Percentiles rank a stretch among this genome's conserved stretches.
These are phyloP conservation scores for Drosophila helvetica DNA, from an alignment of 2,888 invertebrate genomes.

Conservation along the genomic window DNA sequence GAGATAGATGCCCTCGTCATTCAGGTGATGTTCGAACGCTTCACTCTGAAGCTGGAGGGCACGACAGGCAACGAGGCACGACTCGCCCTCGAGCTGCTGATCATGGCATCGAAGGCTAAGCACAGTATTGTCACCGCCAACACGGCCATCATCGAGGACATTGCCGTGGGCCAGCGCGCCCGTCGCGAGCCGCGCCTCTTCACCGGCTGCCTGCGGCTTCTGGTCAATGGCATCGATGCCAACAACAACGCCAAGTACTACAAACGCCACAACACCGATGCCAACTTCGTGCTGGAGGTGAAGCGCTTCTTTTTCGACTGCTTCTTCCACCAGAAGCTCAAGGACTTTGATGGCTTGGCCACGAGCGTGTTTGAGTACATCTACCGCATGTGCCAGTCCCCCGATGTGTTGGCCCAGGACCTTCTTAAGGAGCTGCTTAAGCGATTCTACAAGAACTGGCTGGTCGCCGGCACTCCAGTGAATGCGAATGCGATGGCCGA, in stretches of 20 bases:
- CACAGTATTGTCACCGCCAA: slow-evolving; percentile 88
- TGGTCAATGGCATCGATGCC: slow-evolving; percentile 80
- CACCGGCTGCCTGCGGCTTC: slow-evolving; percentile 78
- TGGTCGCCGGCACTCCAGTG: slow-evolving; percentile 63
- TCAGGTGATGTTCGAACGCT: slow-evolving; percentile 93
- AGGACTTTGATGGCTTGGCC: slow-evolving; percentile 85
- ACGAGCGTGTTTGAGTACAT: slow-evolving; percentile 85
- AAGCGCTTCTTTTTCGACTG: slow-evolving; percentile 85
- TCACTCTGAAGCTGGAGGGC: slow-evolving; percentile 89
- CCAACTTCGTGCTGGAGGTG: slow-evolving; percentile 75
- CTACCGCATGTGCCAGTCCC: slow-evolving; percentile 86
- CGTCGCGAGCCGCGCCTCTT: slow-evolving; percentile 81
- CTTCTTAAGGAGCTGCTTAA: slow-evolving; percentile 85
- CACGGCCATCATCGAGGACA: slow-evolving; percentile 88
- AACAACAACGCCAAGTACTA: slow-evolving; percentile 81
- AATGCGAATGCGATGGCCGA: not conserved
- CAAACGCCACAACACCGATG: slow-evolving; percentile 78
- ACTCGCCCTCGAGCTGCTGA: slow-evolving; percentile 90
- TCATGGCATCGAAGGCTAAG: slow-evolving; percentile 89
- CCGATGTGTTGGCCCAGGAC: slow-evolving; percentile 85
- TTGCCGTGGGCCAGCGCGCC: slow-evolving; percentile 87
- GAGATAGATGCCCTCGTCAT: slow-evolving; percentile 86
- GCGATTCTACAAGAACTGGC: slow-evolving; percentile 83
- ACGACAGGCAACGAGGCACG: slow-evolving; percentile 89
- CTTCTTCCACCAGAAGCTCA: slow-evolving; percentile 83